phyloP scores from a whole-genome alignment of 2,113 vertebrate genomes.

The Emydura subglobosa region DNA sequence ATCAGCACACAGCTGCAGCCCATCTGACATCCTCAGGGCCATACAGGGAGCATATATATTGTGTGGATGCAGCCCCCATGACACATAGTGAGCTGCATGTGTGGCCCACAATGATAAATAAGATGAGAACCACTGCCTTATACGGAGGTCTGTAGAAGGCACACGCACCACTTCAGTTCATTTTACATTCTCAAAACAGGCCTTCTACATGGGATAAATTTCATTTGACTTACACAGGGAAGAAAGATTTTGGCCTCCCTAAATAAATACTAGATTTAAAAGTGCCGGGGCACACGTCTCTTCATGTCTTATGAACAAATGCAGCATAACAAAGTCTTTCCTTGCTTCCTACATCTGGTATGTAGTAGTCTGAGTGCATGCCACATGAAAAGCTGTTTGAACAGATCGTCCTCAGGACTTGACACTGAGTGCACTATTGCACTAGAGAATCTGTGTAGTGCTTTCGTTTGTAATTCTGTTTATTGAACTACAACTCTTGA shows the following conservation, averaged over 20 bases:
- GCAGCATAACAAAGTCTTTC: constrained; percentile 48
- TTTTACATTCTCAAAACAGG: neutral
- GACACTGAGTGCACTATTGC: neutral
- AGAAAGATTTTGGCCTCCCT: constrained; percentile 14
- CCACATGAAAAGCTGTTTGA: constrained; percentile 56
- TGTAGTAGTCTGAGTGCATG: constrained; percentile 31
- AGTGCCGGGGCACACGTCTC: neutral
- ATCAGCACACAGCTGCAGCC: too few relatives aligned
- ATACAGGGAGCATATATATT: too few relatives aligned
- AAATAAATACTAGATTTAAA: constrained; percentile 16
- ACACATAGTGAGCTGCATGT: too few relatives aligned
- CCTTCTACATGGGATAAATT: neutral
- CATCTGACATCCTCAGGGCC: too few relatives aligned
- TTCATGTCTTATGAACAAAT: constrained; percentile 48
- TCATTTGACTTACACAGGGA: neutral
- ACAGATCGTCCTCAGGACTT: constrained; percentile 47
- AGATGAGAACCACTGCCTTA: neutral
- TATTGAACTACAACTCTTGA: constrained; percentile 74
- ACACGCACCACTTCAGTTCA: neutral
- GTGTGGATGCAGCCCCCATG: too few relatives aligned
- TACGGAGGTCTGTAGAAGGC: neutral
- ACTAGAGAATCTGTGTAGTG: neutral
- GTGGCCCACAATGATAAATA: too few relatives aligned
- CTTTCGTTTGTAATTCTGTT: constrained; percentile 60
- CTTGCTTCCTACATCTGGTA: constrained; percentile 7